Evolutionary conservation across 2,797 vertebrate genomes (phyloP).

Genomic region (Microchirus variegatus): DNA sequence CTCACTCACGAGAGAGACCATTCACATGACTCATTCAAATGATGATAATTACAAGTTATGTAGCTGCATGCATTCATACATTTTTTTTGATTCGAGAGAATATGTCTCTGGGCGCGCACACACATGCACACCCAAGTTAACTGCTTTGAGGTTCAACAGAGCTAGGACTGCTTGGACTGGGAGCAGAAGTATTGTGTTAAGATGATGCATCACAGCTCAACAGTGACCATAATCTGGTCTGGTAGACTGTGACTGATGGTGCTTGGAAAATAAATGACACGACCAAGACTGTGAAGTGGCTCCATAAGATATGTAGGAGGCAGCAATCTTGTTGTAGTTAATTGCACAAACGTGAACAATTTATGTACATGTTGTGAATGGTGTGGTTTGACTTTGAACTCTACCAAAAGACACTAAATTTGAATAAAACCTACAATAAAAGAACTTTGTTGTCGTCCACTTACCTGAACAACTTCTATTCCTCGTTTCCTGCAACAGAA

Average conservation of each 20-base stretch:
- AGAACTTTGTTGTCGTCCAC: too few relatives aligned
- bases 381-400: not conserved
- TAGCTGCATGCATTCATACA: not conserved
- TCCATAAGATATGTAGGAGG: slow-evolving; percentile 15
- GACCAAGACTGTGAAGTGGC: slow-evolving; percentile 18
- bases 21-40: not conserved
- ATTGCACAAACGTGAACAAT: slow-evolving; percentile 4
- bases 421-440: not conserved
- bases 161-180: not conserved
- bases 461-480: slow-evolving; percentile 97
- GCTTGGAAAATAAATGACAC: slow-evolving; percentile 22
- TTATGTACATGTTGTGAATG: not conserved
- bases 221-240: not conserved
- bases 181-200: too few relatives aligned
- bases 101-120: not conserved
- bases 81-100: not conserved
- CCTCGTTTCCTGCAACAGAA: slow-evolving; percentile 92
- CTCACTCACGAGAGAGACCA: not conserved
- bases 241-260: slow-evolving; percentile 15
- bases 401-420: not conserved
- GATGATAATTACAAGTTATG: not conserved
- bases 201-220: too few relatives aligned
- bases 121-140: not conserved
- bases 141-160: not conserved
- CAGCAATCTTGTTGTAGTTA: not conserved